Percentiles rank a stretch among this genome's conserved stretches.
phyloP scores from a whole-genome alignment of 1,140 invertebrate genomes.

The Caenorhabditis tropicalis region DNA sequence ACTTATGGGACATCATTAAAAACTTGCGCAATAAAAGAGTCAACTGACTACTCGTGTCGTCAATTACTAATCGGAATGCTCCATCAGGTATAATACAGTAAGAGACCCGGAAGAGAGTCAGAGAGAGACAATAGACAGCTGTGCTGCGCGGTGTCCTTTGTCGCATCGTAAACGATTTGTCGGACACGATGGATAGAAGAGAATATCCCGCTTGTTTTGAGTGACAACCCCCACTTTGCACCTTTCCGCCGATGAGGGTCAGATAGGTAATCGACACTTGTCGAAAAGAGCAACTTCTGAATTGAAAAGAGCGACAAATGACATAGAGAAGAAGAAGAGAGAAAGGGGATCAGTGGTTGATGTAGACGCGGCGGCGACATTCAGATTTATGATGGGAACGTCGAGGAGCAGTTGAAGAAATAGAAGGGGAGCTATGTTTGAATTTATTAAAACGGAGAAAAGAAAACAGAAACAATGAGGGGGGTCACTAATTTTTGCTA shows the following conservation, averaged over 20 bases:
- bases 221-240: constrained; percentile 41
- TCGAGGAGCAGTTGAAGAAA: neutral
- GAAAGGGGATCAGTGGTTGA: neutral
- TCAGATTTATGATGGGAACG: constrained; percentile 36
- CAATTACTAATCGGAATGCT: neutral
- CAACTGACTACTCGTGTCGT: constrained; percentile 25
- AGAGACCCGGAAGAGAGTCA: neutral
- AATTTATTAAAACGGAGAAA: neutral
- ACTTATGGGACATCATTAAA: too few relatives aligned
- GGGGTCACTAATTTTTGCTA: neutral
- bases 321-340: neutral
- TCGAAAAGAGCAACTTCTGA: constrained; percentile 41
- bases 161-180: constrained; percentile 39
- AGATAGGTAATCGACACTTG: constrained; percentile 35
- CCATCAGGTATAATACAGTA: neutral
- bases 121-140: neutral
- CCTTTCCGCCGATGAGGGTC: constrained; percentile 42
- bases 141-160: constrained; percentile 17
- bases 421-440: neutral
- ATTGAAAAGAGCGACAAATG: constrained; percentile 29
- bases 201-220: constrained; percentile 25
- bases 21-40: constrained; percentile 20
- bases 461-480: neutral
- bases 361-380: constrained; percentile 3
- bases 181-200: neutral